Percentiles rank a stretch among this genome's conserved stretches.
Conservation (phyloP, 2,113 vertebrate genomes). For the Amphiprion percula region DNA sequence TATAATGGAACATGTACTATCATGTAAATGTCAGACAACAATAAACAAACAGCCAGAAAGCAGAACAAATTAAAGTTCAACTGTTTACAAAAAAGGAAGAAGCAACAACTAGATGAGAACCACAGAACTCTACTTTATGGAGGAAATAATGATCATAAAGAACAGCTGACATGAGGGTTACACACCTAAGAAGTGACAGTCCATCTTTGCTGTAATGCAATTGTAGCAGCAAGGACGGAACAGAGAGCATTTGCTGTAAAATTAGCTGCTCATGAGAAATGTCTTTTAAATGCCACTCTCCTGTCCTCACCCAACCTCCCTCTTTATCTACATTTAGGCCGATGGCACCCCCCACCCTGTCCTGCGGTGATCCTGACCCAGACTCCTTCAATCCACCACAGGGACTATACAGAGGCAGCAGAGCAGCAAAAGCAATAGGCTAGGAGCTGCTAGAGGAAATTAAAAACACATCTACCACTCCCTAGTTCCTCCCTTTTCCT, state of each 20-base stretch:
- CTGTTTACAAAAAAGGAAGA: background rate
- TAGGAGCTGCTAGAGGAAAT: conserved; percentile 60
- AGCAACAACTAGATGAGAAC: background rate
- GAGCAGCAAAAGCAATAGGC: conserved; percentile 36
- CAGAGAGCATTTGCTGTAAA: background rate
- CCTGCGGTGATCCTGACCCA: conserved; percentile 44
- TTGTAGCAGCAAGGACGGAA: background rate
- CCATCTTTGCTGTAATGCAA: background rate
- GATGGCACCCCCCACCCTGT: conserved; percentile 8
- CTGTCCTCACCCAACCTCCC: conserved; percentile 26
- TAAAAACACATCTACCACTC: conserved; percentile 76
- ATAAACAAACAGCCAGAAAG: conserved; percentile 7
- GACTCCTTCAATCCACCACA: conserved; percentile 41
- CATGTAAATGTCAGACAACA: conserved; percentile 2
- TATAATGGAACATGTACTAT: background rate
- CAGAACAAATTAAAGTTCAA: conserved; percentile 19
- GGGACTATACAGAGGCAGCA: conserved; percentile 28
- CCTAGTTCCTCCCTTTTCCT: conserved; percentile 51
- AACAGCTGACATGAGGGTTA: conserved; percentile 2
- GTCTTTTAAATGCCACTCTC: conserved; percentile 1
- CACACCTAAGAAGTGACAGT: background rate
- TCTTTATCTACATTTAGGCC: conserved; percentile 1
- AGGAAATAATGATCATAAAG: conserved; percentile 13
- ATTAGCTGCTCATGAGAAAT: conserved; percentile 2
- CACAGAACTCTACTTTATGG: background rate